A percentile compares a stretch with the other conserved stretches of the same genome.
These are phyloP conservation scores for Perdita meconis DNA, from an alignment of 2,888 invertebrate genomes.

Conservation along the genomic window DNA sequence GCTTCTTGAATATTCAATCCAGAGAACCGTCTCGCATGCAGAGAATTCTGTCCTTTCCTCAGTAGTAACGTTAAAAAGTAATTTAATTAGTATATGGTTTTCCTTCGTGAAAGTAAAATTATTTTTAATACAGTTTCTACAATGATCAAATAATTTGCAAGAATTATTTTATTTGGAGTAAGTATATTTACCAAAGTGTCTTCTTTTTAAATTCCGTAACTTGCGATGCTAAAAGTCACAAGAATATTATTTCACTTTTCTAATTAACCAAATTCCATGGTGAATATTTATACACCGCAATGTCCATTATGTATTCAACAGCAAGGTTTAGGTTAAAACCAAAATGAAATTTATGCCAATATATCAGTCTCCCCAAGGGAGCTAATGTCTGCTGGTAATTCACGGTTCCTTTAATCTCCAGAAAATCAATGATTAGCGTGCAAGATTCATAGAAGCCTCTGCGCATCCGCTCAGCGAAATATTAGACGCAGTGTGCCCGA, in stretches of 20 bases:
- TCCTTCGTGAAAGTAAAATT: neutral
- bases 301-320: too few relatives aligned
- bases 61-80: neutral
- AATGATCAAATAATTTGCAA: too few relatives aligned
- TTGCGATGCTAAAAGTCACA: too few relatives aligned
- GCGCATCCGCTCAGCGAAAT: slow-evolving; percentile 25
- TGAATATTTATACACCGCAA: too few relatives aligned
- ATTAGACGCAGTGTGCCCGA: neutral
- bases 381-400: neutral
- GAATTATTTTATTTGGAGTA: too few relatives aligned
- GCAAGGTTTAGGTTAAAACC: too few relatives aligned
- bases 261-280: too few relatives aligned
- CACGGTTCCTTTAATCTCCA: neutral
- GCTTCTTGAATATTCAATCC: slow-evolving; percentile 35
- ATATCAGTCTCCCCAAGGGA: neutral
- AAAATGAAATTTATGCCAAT: too few relatives aligned
- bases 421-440: slow-evolving; percentile 14
- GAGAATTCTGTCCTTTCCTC: neutral
- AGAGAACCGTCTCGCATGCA: neutral
- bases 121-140: too few relatives aligned
- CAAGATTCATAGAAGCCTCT: neutral
- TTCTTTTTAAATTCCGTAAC: too few relatives aligned
- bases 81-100: neutral
- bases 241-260: too few relatives aligned
- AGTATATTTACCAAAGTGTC: too few relatives aligned